Percentiles rank a stretch among this genome's conserved stretches.
Conservation (phyloP, 1,140 invertebrate species). For the Hypothenemus hampei region DNA sequence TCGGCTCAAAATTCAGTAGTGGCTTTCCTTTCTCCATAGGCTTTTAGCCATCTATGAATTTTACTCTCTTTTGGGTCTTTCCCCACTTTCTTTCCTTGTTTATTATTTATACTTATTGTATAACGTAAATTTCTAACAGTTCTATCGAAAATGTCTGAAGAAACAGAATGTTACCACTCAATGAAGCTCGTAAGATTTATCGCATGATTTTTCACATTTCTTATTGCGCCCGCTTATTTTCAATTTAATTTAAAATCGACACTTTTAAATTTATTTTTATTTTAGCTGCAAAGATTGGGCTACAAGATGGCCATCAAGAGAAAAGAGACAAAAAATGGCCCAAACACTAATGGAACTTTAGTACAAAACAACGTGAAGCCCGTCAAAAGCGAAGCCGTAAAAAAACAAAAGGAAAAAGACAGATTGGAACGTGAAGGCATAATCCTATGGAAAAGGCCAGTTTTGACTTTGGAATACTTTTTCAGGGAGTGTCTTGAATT, state of each 20-base stretch:
- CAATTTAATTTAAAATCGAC: not conserved
- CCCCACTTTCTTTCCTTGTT: not conserved
- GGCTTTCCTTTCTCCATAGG: no score
- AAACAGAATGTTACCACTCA: conserved; percentile 17
- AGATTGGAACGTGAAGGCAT: conserved; percentile 57
- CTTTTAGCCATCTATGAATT: no score
- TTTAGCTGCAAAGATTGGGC: conserved; percentile 46
- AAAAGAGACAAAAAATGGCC: conserved; percentile 31
- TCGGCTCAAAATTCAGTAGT: no score
- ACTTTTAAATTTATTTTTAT: conserved; percentile 13
- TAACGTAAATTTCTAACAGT: not conserved
- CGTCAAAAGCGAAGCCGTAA: conserved; percentile 4
- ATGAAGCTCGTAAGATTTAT: conserved; percentile 11
- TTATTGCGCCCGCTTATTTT: not conserved
- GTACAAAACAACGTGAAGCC: conserved; percentile 25
- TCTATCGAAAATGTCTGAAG: conserved; percentile 11
- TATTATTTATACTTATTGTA: not conserved
- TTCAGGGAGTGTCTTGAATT: conserved; percentile 66
- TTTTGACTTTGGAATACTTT: conserved; percentile 81
- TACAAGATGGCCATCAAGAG: conserved; percentile 43
- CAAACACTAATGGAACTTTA: conserved; percentile 26
- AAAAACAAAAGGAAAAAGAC: conserved; percentile 45
- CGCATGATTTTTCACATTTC: not conserved
- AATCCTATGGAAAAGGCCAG: conserved; percentile 82
- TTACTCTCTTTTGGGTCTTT: not conserved